Conservation (phyloP, 2,888 invertebrate species). For the Exocentrus adspersus region DNA sequence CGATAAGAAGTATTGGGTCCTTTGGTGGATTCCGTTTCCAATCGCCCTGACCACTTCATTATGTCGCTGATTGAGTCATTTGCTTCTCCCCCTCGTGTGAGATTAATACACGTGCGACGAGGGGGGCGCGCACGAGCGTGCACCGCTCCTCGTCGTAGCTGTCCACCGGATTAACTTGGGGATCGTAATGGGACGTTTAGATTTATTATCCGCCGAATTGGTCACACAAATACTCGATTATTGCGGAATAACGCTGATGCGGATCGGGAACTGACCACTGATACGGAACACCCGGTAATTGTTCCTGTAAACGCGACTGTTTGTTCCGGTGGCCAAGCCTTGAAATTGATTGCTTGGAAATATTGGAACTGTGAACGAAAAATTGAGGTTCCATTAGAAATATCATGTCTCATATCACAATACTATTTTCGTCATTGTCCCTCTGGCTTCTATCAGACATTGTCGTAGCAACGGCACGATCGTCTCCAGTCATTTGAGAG, state of each 20-base stretch:
- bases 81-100: constrained; percentile 59
- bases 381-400: not conserved
- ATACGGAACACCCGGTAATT: too few species aligned
- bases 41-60: constrained; percentile 61
- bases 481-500: too few species aligned
- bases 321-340: too few species aligned
- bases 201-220: constrained; percentile 44
- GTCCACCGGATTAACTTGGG: constrained; percentile 38
- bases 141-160: constrained; percentile 31
- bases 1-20: constrained; percentile 59
- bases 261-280: not conserved
- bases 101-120: constrained; percentile 61
- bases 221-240: constrained; percentile 23
- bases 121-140: constrained; percentile 45
- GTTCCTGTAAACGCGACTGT: too few species aligned
- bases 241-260: not conserved
- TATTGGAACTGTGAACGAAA: not conserved
- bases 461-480: too few species aligned
- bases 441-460: too few species aligned
- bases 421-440: too few species aligned
- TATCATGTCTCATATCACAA: too few species aligned
- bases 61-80: constrained; percentile 63
- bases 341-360: not conserved
- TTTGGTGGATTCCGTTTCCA: constrained; percentile 53
- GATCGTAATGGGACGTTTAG: constrained; percentile 49